These are phyloP conservation scores for Amiota minor DNA, from an alignment of 2,888 invertebrate genomes.

Conservation along the genomic window DNA sequence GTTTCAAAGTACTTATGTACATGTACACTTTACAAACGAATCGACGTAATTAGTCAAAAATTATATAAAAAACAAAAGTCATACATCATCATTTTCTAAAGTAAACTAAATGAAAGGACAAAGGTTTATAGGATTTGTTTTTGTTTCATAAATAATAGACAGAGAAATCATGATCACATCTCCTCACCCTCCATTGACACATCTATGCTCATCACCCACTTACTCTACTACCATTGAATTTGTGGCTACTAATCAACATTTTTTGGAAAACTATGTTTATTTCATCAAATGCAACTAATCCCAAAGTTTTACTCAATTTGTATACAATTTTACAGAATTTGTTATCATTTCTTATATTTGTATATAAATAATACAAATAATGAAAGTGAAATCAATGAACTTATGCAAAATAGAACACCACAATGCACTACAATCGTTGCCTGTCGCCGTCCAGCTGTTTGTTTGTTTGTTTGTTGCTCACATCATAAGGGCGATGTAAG, in stretches of 20 bases:
- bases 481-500: background rate
- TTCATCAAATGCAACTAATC: too few relatives aligned
- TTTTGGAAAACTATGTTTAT: too few relatives aligned
- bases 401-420: background rate
- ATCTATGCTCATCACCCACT: too few relatives aligned
- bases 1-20: constrained; percentile 4
- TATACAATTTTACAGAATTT: too few relatives aligned
- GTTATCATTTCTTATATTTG: too few relatives aligned
- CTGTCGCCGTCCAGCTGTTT: background rate
- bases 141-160: too few relatives aligned
- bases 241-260: too few relatives aligned
- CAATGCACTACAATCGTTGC: too few relatives aligned
- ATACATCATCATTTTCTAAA: background rate
- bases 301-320: background rate
- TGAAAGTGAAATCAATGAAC: constrained; percentile 16
- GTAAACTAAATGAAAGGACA: background rate
- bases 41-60: constrained; percentile 6
- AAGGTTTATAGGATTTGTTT: background rate
- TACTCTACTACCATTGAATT: too few relatives aligned
- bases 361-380: background rate
- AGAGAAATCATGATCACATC: too few relatives aligned
- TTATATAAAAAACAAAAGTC: background rate
- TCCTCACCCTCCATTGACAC: too few relatives aligned
- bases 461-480: background rate
- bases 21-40: background rate